Evolutionary conservation across 2,113 vertebrate species (phyloP).

Genomic region (Hippocampus abdominalis): DNA sequence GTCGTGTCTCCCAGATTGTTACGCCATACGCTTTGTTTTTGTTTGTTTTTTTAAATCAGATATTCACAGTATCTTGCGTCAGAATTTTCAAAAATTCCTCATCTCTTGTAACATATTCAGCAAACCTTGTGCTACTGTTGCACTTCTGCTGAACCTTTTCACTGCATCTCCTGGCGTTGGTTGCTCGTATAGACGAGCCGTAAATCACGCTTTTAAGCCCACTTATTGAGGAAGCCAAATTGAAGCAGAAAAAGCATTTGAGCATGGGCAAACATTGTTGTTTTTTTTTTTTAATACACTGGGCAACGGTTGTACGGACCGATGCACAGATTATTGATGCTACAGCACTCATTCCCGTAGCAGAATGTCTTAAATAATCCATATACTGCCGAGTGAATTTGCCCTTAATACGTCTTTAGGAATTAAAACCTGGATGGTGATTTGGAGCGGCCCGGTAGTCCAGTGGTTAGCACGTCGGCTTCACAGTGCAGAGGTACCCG

Average conservation of each 20-base stretch:
- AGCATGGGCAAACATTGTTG: not conserved
- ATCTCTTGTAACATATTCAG: not conserved
- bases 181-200: not conserved
- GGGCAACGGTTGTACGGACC: not conserved
- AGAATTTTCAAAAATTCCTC: not conserved
- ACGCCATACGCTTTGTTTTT: not conserved
- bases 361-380: slow-evolving; percentile 36
- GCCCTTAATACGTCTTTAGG: slow-evolving; percentile 20
- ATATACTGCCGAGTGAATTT: slow-evolving; percentile 20
- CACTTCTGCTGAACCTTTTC: slow-evolving; percentile 6
- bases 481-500: too few relatives aligned
- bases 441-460: too few relatives aligned
- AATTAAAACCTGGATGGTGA: slow-evolving; percentile 13
- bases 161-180: not conserved
- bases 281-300: not conserved
- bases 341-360: slow-evolving; percentile 10
- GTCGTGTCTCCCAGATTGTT: not conserved
- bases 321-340: slow-evolving; percentile 12
- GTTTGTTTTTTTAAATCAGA: not conserved
- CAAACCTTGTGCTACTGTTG: not conserved
- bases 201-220: slow-evolving; percentile 3
- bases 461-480: too few relatives aligned
- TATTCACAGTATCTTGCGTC: not conserved
- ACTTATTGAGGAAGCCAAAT: not conserved
- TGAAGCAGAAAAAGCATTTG: not conserved